Base-by-base conservation (phyloP, 2,888 invertebrate species). In the Myopa testacea region DNA sequence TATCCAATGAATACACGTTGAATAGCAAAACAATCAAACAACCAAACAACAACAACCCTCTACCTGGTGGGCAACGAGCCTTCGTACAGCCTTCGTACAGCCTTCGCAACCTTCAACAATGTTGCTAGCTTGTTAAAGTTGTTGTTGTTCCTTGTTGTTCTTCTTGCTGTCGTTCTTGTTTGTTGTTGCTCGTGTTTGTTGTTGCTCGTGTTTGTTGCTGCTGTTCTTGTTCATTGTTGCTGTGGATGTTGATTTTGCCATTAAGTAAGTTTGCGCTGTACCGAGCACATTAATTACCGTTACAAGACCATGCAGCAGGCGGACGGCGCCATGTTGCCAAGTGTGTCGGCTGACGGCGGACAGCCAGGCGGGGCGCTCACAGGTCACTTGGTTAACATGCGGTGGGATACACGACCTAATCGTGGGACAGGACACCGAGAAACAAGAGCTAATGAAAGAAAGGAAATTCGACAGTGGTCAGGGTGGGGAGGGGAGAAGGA, bases 251-350 rank as follows among this genome's bases (percentile, higher is more conserved):
- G 60, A 16, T 72, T 14, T 75, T 55, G 50, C 58, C 55, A 55
- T 75, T 75, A 75, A 75, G 67, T 68, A 52, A 37, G 67, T 55
- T 65, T 67, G 38, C 52, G 34, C 55, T 55, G 38, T 38, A 62
- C 55, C 55, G 55, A 75, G 67, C 55, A 58, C 75, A 75, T 75
- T 75, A 75, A 75, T 75, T 75, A 75, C 67, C 55, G 67, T 10
- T 60, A 68, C 67, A 26, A 68, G 38, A 19, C 26, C 37, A 26
- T n/a, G 38, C 55, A 67, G 67, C 38, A 19, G 55, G 19, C 67
- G 67, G 40, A 4, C 55, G 37, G 26, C 67, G 67, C n/a, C 52
- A 67, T 8, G 45, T 14, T n/a, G 16, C 38, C 34, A 10, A 37
- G 19, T 68, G 62, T 60, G 40, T 52, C 50, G 38, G 16, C 14